These are phyloP conservation scores for Callithrix jacchus DNA, from an alignment of 2,113 vertebrate genomes.

Conservation along the genomic window DNA sequence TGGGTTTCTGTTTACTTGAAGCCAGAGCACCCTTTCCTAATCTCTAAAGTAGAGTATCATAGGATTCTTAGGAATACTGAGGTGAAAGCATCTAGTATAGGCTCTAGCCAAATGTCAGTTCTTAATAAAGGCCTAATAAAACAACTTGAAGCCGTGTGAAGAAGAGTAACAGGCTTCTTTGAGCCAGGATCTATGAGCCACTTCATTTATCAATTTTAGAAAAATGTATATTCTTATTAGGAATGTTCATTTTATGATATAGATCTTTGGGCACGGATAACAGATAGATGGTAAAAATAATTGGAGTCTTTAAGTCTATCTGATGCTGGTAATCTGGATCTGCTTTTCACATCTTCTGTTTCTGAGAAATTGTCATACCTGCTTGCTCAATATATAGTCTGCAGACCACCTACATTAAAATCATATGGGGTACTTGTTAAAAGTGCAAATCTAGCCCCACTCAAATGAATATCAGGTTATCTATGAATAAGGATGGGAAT, in stretches of 20 bases:
- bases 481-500: neutral
- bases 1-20: conserved; percentile 18
- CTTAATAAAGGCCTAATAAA: conserved; percentile 27
- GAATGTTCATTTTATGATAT: conserved; percentile 25
- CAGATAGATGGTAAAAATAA: neutral
- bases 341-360: neutral
- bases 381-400: neutral
- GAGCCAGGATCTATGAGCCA: neutral
- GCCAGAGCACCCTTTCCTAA: neutral
- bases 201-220: neutral
- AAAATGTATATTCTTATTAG: conserved; percentile 19
- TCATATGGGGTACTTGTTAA: neutral
- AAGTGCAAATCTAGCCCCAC: neutral
- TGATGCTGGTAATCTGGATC: neutral
- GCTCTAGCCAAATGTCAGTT: neutral
- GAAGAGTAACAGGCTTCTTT: neutral
- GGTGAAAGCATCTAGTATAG: neutral
- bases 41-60: neutral
- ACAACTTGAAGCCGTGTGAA: conserved; percentile 9
- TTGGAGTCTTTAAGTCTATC: neutral
- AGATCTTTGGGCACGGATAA: neutral
- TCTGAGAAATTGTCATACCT: neutral
- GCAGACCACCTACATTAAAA: neutral
- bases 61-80: neutral
- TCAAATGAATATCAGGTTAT: neutral